Base-by-base conservation (phyloP, 2,113 vertebrate genomes). In the Callospermophilus lateralis region DNA sequence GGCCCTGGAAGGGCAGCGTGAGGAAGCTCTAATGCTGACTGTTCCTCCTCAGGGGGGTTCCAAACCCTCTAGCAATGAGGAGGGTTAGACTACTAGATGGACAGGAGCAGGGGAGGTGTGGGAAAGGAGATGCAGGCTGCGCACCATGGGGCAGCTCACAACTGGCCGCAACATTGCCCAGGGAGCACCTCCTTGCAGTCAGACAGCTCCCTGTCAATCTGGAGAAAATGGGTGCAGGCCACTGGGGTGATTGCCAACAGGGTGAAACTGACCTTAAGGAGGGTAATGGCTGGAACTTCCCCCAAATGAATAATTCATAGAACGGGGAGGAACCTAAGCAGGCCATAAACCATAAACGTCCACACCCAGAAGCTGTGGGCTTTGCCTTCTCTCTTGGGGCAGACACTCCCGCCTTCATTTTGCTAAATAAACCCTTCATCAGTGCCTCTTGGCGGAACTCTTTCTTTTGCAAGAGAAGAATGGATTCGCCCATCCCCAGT, bases 401-500 rank as follows among this genome's bases (percentile, higher is more conserved):
- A 67, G 65, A 30, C 67, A 16, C 67, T 16, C 5, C 32, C 32
- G 34, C 32, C 19, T n/a, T 17, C 12, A 32, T 13, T 34, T 67
- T 12, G 63, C 15, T 67, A 32, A 67, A 16, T 34, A 34, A 67
- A 67, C 11, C 15, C 65, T 68, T 68, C 17, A 32, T 19, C 13
- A 4, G 13, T 32, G 15, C 13, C 32, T n/a, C 67, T 34, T n/a
- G 32, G n/a, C 28, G 34, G 32, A 68, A 68, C 16, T 34, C 30
- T 67, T 68, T n/a, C 32, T 68, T 68, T 68, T 34, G 4, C 30
- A 68, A 68, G 15, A 34, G 32, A 68, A 16, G 67, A n/a, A 68
- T 16, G 6, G 16, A 34, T 16, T 2, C 6, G 6, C 6, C 32
- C 32, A 32, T 34, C 16, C 0, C 30, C 30, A 0, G 22, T 61